Percentiles rank a stretch among this genome's conserved stretches.
These are phyloP conservation scores for Euclidia mi DNA, from an alignment of 2,888 invertebrate species.

Conservation along the genomic window DNA sequence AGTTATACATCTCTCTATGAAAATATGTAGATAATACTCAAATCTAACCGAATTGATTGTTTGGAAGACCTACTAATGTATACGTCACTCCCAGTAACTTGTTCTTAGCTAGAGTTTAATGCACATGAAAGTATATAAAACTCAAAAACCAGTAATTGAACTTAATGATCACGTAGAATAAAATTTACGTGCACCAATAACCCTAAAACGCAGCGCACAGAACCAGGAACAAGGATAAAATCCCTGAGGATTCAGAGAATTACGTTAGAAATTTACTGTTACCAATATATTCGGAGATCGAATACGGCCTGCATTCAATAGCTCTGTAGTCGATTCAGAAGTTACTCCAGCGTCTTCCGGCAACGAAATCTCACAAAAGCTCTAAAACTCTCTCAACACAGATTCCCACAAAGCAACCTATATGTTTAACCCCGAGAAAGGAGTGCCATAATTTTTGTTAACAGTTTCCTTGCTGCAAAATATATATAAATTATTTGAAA, in stretches of 20 bases:
- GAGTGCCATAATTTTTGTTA: slow-evolving; percentile 70
- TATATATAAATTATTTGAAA: slow-evolving; percentile 65
- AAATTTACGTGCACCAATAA: slow-evolving; percentile 15
- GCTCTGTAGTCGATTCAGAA: slow-evolving; percentile 56
- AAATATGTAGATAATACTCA: too few species aligned
- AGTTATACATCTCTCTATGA: too few species aligned
- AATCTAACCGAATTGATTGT: too few species aligned
- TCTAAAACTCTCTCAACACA: slow-evolving; percentile 67
- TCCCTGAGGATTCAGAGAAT: slow-evolving; percentile 45
- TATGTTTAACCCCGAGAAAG: slow-evolving; percentile 57
- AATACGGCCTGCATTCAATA: slow-evolving; percentile 51
- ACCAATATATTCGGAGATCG: slow-evolving; percentile 47
- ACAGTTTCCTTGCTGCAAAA: slow-evolving; percentile 69
- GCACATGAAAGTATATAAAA: background rate
- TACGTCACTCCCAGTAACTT: too few species aligned
- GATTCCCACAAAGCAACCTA: slow-evolving; percentile 61
- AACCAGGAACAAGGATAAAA: slow-evolving; percentile 42
- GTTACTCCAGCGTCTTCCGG: slow-evolving; percentile 52
- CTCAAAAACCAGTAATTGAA: background rate
- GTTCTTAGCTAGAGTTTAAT: too few species aligned
- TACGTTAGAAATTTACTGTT: slow-evolving; percentile 48
- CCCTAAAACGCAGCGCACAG: slow-evolving; percentile 34
- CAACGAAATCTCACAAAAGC: slow-evolving; percentile 63
- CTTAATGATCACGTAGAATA: background rate
- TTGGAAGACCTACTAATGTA: too few species aligned